Evolutionary conservation across 1,140 invertebrate genomes (phyloP), one percentile per base, ranked within the genome.

Genomic region (Caenorhabditis remanei): DNA sequence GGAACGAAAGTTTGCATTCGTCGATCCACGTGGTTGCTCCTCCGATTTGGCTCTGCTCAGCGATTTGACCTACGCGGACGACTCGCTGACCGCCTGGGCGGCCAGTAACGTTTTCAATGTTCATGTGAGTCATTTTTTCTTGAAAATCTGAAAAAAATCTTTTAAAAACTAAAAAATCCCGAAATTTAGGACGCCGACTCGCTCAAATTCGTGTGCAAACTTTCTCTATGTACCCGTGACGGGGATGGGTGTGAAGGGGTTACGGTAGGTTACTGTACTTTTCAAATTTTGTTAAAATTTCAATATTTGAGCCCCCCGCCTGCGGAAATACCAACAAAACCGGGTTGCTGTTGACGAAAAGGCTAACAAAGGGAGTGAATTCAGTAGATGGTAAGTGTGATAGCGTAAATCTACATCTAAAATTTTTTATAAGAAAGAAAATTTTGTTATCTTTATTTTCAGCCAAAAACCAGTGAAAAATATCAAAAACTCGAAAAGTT

Each of bases 241-340:
- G 88, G 88, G 4, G 88, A 89, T 79, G 86, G 87, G 8, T 89
- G 88, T 48, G 88, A 89, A 61, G 88, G 88, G n/a, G 84, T 89
- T 85, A 89, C 88, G 55, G 88, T 89, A 89, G 56, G 83, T 21
- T 32, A 79, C 43, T 58, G 32, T 55, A 79, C 13, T 32, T 50
- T 56, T 56, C 0, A 58, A 58, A 4, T 7, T 24, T 14, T 32
- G 5, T 14, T 58, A 61, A 46, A 46, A 21, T 16, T 9, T 63
- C 3, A 7, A 84, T 0, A n/a, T 84, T 84, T 41, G n/a, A 84
- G 58, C 58, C 55, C 2, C 55, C 58, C 13, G 24, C 83, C 13
- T 84, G 83, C 13, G 58, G 58, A 61, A 84, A 13, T 19, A 24
- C 55, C 24, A 84, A 63, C 32, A 84, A 63, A 84, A 58, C 43